Percentiles rank a stretch among this genome's conserved stretches.
Evolutionary conservation across 2,797 vertebrate species (phyloP).

Genomic region (Etheostoma perlongum): DNA sequence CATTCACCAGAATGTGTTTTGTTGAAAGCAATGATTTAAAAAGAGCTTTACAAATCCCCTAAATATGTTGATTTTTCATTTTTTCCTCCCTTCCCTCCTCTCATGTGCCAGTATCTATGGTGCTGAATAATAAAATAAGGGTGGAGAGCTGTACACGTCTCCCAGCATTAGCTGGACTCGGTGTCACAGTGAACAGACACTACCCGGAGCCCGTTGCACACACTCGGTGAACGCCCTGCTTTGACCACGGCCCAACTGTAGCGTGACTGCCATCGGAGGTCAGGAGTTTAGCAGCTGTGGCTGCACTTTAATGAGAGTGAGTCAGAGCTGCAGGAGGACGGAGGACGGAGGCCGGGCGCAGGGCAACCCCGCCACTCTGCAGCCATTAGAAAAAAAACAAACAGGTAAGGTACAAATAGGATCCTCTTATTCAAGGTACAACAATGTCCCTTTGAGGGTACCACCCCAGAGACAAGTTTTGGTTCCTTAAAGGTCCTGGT

Average conservation of each 20-base stretch:
- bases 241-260: slow-evolving; percentile 9
- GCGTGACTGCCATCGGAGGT: slow-evolving; percentile 49
- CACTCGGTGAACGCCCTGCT: slow-evolving; percentile 40
- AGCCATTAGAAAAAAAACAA: neutral
- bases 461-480: no score
- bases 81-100: neutral
- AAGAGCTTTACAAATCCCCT: neutral
- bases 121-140: slow-evolving; percentile 50
- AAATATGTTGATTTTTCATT: neutral
- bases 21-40: neutral
- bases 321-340: slow-evolving; percentile 40
- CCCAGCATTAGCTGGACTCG: slow-evolving; percentile 5
- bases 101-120: slow-evolving; percentile 33
- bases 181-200: neutral
- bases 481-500: no score
- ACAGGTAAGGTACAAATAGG: no score
- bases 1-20: no score
- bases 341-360: slow-evolving; percentile 16
- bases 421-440: no score
- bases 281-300: slow-evolving; percentile 51
- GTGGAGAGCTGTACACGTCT: slow-evolving; percentile 21
- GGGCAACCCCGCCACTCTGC: slow-evolving; percentile 26
- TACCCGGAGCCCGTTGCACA: neutral
- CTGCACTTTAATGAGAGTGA: slow-evolving; percentile 57
- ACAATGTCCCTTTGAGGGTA: no score